phyloP scores from a whole-genome alignment of 1,140 invertebrate species.

The Eciton burchellii region DNA sequence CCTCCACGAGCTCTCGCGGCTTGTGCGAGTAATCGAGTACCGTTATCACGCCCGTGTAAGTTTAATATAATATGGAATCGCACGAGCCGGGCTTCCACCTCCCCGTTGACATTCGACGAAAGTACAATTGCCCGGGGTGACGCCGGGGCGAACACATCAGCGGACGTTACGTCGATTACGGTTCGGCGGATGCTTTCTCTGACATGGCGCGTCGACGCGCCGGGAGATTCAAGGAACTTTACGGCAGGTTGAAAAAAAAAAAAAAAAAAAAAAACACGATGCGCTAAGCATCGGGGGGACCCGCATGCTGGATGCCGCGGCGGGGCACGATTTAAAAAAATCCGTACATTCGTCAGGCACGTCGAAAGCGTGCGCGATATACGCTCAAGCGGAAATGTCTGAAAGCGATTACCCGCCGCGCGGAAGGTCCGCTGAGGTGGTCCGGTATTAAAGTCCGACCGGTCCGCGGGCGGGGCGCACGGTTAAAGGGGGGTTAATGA shows the following conservation, averaged over 20 bases:
- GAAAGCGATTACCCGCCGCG: conserved; percentile 34
- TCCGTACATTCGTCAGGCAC: conserved; percentile 13
- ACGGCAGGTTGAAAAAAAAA: neutral
- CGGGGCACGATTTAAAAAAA: conserved; percentile 1
- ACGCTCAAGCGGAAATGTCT: conserved; percentile 9
- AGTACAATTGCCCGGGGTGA: no score
- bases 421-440: conserved; percentile 20
- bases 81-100: neutral
- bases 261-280: no score
- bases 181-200: no score
- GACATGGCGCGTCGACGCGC: no score
- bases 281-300: neutral
- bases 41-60: neutral
- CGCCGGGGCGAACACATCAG: no score
- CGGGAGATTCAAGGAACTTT: neutral
- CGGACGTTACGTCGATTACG: no score
- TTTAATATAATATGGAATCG: conserved; percentile 4
- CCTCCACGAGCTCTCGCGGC: neutral
- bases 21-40: conserved; percentile 43
- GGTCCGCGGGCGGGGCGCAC: no score
- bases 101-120: neutral
- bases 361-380: conserved; percentile 7
- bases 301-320: no score
- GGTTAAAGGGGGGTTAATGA: conserved; percentile 65
- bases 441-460: conserved; percentile 54